These are phyloP conservation scores for Tetramorium alpestre DNA, from an alignment of 1,140 invertebrate genomes.

Conservation along the genomic window DNA sequence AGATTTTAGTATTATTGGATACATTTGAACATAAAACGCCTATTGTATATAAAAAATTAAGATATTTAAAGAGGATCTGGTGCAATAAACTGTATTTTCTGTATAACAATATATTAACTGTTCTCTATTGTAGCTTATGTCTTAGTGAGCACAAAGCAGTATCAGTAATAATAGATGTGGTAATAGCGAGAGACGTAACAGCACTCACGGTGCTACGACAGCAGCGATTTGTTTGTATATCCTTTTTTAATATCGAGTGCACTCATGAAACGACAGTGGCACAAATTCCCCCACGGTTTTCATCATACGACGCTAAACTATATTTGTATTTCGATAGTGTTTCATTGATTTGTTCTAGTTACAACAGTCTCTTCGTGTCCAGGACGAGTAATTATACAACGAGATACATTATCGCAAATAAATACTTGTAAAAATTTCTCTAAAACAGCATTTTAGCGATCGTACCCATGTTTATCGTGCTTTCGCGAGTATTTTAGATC, in stretches of 20 bases:
- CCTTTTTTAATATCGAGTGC: conserved; percentile 32
- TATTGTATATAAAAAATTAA: conserved; percentile 35
- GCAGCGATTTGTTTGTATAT: conserved; percentile 40
- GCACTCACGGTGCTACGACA: conserved; percentile 41
- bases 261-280: conserved; percentile 53
- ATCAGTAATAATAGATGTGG: conserved; percentile 66
- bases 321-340: conserved; percentile 21
- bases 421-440: conserved; percentile 49
- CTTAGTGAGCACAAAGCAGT: conserved; percentile 71
- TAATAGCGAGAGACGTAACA: conserved; percentile 60
- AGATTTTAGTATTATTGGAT: conserved; percentile 20
- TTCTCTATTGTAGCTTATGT: conserved; percentile 70
- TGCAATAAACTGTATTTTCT: conserved; percentile 40
- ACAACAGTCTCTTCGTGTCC: conserved; percentile 11
- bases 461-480: neutral
- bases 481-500: conserved; percentile 10
- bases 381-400: conserved; percentile 39
- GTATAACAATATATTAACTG: conserved; percentile 75
- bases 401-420: conserved; percentile 30
- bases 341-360: conserved; percentile 15
- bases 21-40: neutral
- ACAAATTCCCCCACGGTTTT: conserved; percentile 21
- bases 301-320: conserved; percentile 17
- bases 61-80: conserved; percentile 41
- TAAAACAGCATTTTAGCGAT: conserved; percentile 34